Evolutionary conservation across 2,113 vertebrate genomes (phyloP).

Genomic region (Myiagra hebetior): DNA sequence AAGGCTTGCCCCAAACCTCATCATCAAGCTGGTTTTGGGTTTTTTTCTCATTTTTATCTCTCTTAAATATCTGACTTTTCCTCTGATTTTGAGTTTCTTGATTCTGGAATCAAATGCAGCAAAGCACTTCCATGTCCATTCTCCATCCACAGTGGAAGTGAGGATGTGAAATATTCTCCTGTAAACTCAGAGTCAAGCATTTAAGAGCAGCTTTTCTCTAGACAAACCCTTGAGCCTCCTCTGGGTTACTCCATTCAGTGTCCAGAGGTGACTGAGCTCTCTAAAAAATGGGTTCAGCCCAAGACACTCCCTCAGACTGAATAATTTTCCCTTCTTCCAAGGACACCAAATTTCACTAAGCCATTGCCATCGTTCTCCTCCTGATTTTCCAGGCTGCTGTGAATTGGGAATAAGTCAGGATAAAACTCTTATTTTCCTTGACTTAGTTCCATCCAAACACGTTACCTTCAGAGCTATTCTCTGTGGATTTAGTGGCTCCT

Average conservation of each 20-base stretch:
- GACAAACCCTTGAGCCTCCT: neutral
- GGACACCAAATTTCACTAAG: neutral
- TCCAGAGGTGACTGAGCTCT: neutral
- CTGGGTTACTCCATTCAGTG: neutral
- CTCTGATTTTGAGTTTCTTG: neutral
- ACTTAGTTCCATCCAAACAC: neutral
- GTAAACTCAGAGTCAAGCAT: neutral
- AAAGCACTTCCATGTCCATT: neutral
- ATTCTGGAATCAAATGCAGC: neutral
- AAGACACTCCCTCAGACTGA: neutral
- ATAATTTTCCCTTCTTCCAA: neutral
- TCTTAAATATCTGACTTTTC: neutral
- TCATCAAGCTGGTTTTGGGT: rapidly evolving
- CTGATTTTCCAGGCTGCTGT: neutral
- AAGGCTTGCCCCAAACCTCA: neutral
- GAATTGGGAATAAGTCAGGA: neutral
- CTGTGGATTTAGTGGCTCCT: neutral
- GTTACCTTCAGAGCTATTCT: neutral
- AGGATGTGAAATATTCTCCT: neutral
- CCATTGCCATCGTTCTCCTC: neutral
- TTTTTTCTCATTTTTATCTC: rapidly evolving
- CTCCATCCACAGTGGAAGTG: neutral
- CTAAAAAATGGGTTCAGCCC: neutral
- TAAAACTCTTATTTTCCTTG: neutral
- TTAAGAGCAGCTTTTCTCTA: neutral